Conservation (phyloP, 2,888 invertebrate species). For the Euplexia lucipara region DNA sequence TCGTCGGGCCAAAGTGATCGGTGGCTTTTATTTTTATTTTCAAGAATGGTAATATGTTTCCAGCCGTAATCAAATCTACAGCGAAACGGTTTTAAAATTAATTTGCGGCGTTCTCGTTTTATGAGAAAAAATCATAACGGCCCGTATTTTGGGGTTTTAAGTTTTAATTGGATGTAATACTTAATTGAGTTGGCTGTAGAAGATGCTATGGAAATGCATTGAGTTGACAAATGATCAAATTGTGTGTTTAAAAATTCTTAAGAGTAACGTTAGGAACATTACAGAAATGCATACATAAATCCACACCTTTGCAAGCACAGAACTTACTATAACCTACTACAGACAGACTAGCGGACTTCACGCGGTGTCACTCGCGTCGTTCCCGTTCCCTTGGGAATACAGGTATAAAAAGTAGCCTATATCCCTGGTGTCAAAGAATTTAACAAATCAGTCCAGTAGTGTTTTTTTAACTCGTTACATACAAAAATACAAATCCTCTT, state of each 20-base stretch:
- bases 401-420: no score
- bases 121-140: not conserved
- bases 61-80: constrained; percentile 35
- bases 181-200: not conserved
- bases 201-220: not conserved
- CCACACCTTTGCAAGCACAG: no score
- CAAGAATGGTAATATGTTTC: constrained; percentile 30
- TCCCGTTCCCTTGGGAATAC: no score
- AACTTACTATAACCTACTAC: no score
- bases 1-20: constrained; percentile 36
- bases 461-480: no score
- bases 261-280: not conserved
- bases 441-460: no score
- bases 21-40: constrained; percentile 44
- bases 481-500: no score
- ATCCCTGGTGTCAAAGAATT: no score
- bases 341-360: no score
- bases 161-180: not conserved
- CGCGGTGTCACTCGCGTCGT: no score
- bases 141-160: not conserved
- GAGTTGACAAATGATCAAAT: not conserved
- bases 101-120: constrained; percentile 10
- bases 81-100: constrained; percentile 39
- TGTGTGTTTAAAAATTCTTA: not conserved
- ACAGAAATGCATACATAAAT: no score